phyloP scores from a whole-genome alignment of 2,113 vertebrate species.

The Illadopsis cleaveri region DNA sequence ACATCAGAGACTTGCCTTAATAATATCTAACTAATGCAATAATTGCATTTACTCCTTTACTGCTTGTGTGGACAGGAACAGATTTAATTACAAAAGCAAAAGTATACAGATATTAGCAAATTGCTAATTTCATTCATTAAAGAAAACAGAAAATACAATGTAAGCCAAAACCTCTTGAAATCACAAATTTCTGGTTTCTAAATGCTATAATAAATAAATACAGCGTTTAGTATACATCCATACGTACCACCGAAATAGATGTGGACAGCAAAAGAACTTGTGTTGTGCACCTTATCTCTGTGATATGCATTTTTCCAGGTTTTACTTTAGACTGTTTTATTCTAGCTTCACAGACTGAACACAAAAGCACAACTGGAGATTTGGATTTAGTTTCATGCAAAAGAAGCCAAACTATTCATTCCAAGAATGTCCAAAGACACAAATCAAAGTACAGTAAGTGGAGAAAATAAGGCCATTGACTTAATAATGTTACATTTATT shows the following conservation, averaged over 20 bases:
- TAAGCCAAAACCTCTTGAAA: not conserved
- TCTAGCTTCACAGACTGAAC: not conserved
- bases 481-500: not conserved
- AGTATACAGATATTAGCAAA: not conserved
- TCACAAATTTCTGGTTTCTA: not conserved
- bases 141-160: not conserved
- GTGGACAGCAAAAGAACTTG: not conserved
- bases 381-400: not conserved
- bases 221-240: not conserved
- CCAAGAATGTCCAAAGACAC: not conserved
- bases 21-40: not conserved
- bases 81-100: not conserved
- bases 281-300: not conserved
- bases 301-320: rapidly evolving
- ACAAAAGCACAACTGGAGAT: not conserved
- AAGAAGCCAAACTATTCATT: not conserved
- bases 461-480: not conserved
- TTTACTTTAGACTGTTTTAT: not conserved
- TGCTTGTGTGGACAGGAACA: not conserved
- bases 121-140: not conserved
- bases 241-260: not conserved
- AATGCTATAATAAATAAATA: not conserved
- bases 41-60: not conserved
- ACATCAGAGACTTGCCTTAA: not conserved
- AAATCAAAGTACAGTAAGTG: not conserved